phyloP scores from a whole-genome alignment of 2,113 vertebrate species.

The Pogona vitticeps region DNA sequence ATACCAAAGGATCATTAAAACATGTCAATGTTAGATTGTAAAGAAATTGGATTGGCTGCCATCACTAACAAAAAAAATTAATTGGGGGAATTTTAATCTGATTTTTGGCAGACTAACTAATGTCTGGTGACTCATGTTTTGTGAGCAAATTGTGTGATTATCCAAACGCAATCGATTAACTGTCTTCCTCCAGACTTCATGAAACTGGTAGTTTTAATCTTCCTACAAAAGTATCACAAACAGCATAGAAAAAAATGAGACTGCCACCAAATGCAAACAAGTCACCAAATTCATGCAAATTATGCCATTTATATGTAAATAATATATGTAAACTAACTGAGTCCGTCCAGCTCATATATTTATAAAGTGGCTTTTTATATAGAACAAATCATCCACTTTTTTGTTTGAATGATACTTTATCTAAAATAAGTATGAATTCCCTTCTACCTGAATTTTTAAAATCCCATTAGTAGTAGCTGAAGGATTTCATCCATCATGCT shows the following conservation, averaged over 20 bases:
- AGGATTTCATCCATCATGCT: neutral
- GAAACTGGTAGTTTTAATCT: neutral
- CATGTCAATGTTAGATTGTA: neutral
- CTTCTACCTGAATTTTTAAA: conserved; percentile 4
- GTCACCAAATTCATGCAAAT: conserved; percentile 1
- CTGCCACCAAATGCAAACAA: neutral
- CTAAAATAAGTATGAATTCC: neutral
- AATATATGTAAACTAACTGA: neutral
- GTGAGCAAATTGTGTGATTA: neutral
- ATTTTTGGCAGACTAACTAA: neutral
- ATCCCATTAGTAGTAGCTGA: neutral
- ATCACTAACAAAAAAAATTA: neutral
- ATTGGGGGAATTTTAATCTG: neutral
- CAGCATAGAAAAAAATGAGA: conserved; percentile 22
- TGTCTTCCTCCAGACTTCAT: neutral
- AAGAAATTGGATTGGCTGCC: neutral
- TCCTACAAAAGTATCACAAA: conserved; percentile 11
- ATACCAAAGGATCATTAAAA: neutral
- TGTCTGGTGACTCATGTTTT: neutral
- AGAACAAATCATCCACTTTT: neutral
- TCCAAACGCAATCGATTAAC: neutral
- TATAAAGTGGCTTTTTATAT: neutral
- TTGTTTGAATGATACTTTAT: neutral
- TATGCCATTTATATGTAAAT: conserved; percentile 32
- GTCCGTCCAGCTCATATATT: neutral